Evolutionary conservation across 2,797 vertebrate species (phyloP).

Genomic region (Argyrosomus regius): DNA sequence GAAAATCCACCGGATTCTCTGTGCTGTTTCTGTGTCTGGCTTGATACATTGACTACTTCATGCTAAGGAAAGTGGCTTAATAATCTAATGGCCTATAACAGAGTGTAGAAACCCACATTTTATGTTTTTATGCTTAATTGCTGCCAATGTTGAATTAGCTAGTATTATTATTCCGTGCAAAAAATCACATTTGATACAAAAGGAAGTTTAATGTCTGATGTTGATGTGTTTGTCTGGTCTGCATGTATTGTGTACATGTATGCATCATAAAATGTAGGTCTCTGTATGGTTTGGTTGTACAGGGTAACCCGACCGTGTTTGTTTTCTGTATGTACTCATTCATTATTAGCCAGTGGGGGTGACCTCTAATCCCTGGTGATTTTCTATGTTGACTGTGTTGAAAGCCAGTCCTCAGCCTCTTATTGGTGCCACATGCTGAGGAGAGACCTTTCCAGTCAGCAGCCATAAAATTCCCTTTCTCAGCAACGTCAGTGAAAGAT

Average conservation of each 20-base stretch:
- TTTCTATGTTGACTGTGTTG: slow-evolving; percentile 60
- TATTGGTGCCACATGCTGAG: slow-evolving; percentile 79
- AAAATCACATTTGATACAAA: too few species aligned
- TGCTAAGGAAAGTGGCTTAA: too few species aligned
- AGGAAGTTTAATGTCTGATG: too few species aligned
- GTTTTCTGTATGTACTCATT: slow-evolving; percentile 45
- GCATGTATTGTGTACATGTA: neutral
- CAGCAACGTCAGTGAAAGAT: slow-evolving; percentile 20
- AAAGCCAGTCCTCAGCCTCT: slow-evolving; percentile 65
- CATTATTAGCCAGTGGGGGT: slow-evolving; percentile 37
- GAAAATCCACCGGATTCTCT: too few species aligned
- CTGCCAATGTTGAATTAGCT: too few species aligned
- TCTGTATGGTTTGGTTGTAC: slow-evolving; percentile 33
- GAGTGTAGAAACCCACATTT: too few species aligned
- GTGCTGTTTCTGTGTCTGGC: too few species aligned
- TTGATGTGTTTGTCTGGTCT: neutral
- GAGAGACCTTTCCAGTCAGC: slow-evolving; percentile 50
- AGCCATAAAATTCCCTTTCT: slow-evolving; percentile 46
- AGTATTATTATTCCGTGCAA: too few species aligned
- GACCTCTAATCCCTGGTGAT: slow-evolving; percentile 55
- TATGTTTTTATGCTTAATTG: too few species aligned
- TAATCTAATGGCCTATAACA: too few species aligned
- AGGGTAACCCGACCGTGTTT: slow-evolving; percentile 20
- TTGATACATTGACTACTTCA: too few species aligned
- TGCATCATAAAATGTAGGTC: slow-evolving; percentile 24